Evolutionary conservation across 2,797 vertebrate genomes (phyloP), one percentile per base, ranked within the genome.

Genomic region (Artibeus lituratus): DNA sequence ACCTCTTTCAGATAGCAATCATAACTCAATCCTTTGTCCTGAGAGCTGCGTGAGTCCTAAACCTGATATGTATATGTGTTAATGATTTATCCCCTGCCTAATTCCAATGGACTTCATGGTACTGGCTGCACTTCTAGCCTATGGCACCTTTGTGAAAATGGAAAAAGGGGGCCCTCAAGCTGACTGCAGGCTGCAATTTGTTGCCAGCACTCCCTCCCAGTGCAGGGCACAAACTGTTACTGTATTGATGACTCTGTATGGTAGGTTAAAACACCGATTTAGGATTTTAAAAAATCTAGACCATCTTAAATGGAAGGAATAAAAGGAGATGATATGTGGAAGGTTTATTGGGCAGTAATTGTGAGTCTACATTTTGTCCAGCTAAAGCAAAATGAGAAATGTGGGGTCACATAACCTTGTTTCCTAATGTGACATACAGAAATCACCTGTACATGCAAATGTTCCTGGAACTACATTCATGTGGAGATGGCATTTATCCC

Each of bases 21-120:
- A 90, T 88, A 92, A 83, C 74, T 90, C 35, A 73, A 47, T 72
- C 57, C 65, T 93, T 94, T 76, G 77, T 69, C 35, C 32, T 81
- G 19, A 92, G 42, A 22, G 26, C 26, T 81, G 22, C 5, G 26
- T 12, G 42, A 92, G 39, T 77, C 55, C 37, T 89, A 94, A 82
- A 49, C 12, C 4, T 93, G 69, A 49, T 44, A 87, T 74, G 90
- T 92, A 73, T 70, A 81, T 62, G 96, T 92, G 80, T 35, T 87
- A 82, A 91, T 90, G 69, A 88, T 83, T 95, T 74, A 82, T 78
- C 78, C 0, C 10, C 21, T 70, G 12, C 32, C 29, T n/a, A 76
- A 82, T 72, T 94, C 70, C 69, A 84, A 83, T 59, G 87, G 24
- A 37, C 16, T 93, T 91, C 76, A 85, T 22, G 14, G 18, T 94